Percentiles rank a stretch among this genome's conserved stretches.
These are phyloP conservation scores for Botia kubotai DNA, from an alignment of 2,797 vertebrate species.

Conservation along the genomic window DNA sequence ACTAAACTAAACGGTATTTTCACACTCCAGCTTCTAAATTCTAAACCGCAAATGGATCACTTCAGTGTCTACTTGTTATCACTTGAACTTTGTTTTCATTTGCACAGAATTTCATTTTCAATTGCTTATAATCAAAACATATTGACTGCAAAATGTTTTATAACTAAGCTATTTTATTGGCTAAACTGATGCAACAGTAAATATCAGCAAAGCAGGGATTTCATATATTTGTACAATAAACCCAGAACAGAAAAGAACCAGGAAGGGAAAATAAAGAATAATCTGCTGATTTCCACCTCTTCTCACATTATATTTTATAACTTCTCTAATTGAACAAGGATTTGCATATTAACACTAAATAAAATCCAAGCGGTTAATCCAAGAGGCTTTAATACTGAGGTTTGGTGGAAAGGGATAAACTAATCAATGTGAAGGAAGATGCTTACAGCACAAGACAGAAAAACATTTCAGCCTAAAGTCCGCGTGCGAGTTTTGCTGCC, in stretches of 20 bases:
- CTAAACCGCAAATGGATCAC: too few species aligned
- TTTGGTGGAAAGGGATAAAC: slow-evolving; percentile 64
- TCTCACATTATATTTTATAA: slow-evolving; percentile 45
- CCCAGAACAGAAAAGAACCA: slow-evolving; percentile 2
- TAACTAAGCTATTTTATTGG: slow-evolving; percentile 13
- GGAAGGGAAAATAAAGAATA: slow-evolving; percentile 32
- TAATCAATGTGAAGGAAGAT: slow-evolving; percentile 71
- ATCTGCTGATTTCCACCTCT: slow-evolving; percentile 45
- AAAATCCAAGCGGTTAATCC: slow-evolving; percentile 59
- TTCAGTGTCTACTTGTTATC: too few species aligned
- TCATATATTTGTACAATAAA: slow-evolving; percentile 35
- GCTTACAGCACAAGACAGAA: slow-evolving; percentile 67
- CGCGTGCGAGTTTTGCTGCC: slow-evolving; percentile 57
- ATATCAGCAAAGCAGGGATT: slow-evolving; percentile 15
- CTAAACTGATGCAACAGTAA: neutral
- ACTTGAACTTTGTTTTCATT: too few species aligned
- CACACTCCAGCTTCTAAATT: too few species aligned
- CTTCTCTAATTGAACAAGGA: slow-evolving; percentile 65
- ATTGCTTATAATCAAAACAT: slow-evolving; percentile 7
- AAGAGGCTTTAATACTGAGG: slow-evolving; percentile 67
- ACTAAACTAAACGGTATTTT: too few species aligned
- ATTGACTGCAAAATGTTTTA: neutral
- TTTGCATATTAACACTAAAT: slow-evolving; percentile 61
- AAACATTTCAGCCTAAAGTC: slow-evolving; percentile 62
- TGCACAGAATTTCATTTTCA: neutral